phyloP scores from a whole-genome alignment of 2,797 vertebrate species.

The Tinamus major region DNA sequence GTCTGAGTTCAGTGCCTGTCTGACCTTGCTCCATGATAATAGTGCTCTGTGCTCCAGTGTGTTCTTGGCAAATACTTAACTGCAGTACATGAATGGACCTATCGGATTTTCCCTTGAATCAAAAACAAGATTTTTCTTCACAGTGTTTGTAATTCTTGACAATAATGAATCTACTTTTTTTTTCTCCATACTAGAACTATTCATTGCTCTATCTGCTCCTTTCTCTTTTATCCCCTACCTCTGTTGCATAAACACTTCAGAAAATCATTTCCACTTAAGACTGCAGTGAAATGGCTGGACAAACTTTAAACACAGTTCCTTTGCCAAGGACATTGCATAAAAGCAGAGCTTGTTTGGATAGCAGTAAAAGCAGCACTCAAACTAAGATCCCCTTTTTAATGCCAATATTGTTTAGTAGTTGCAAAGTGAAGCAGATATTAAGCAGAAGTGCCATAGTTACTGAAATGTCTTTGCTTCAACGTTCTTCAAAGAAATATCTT shows the following conservation, averaged over 20 bases:
- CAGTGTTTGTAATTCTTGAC: background rate
- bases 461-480: background rate
- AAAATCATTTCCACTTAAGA: constrained; percentile 49
- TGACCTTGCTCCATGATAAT: background rate
- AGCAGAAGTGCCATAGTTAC: background rate
- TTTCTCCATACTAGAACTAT: background rate
- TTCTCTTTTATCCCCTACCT: constrained; percentile 1
- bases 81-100: background rate
- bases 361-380: constrained; percentile 27
- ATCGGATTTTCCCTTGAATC: background rate
- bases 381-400: constrained; percentile 18
- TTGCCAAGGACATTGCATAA: constrained; percentile 60
- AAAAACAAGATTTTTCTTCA: background rate
- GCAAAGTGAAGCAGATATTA: background rate
- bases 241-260: constrained; percentile 33
- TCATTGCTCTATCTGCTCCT: background rate
- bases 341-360: constrained; percentile 52
- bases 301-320: constrained; percentile 19
- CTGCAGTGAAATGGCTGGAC: constrained; percentile 15
- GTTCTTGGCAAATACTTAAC: background rate
- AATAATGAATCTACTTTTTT: rapidly evolving
- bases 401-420: background rate
- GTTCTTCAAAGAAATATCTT: background rate
- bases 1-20: background rate
- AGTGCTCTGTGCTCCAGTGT: background rate